Percentiles rank a stretch among this genome's conserved stretches.
Evolutionary conservation across 2,113 vertebrate genomes (phyloP).

Genomic region (Mustela nigripes): DNA sequence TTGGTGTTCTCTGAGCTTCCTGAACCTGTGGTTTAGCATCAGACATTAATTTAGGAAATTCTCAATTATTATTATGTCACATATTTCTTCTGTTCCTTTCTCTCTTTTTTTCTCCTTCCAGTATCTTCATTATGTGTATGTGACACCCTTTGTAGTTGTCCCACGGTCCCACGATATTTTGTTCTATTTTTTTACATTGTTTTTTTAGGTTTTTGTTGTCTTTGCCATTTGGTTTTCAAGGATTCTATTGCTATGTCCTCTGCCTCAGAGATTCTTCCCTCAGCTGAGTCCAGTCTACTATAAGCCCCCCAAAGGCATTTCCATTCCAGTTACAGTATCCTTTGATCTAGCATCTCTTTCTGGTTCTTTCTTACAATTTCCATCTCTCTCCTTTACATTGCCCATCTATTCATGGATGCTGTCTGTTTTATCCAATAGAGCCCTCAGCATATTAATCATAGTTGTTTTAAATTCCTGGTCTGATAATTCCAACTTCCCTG

Average conservation of each 20-base stretch:
- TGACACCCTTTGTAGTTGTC: background rate
- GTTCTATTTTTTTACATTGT: background rate
- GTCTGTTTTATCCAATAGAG: background rate
- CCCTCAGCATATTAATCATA: background rate
- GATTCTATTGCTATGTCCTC: background rate
- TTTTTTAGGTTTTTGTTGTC: background rate
- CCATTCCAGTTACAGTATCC: background rate
- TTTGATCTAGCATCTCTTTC: background rate
- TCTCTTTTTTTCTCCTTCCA: background rate
- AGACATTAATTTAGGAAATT: background rate
- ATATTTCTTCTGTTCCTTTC: background rate
- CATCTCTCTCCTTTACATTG: background rate
- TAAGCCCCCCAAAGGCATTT: background rate
- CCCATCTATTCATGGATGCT: background rate
- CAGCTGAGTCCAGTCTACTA: background rate
- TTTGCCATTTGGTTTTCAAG: background rate
- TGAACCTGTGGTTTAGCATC: background rate
- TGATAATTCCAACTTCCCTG: background rate
- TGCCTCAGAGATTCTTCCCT: background rate
- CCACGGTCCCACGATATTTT: background rate
- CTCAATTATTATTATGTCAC: background rate
- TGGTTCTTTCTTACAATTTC: background rate
- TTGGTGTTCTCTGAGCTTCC: background rate
- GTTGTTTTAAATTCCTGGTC: background rate
- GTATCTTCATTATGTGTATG: background rate